A percentile compares a stretch with the other conserved stretches of the same genome.
These are phyloP conservation scores for Vipera latastei DNA, from an alignment of 2,797 vertebrate species.

Conservation along the genomic window DNA sequence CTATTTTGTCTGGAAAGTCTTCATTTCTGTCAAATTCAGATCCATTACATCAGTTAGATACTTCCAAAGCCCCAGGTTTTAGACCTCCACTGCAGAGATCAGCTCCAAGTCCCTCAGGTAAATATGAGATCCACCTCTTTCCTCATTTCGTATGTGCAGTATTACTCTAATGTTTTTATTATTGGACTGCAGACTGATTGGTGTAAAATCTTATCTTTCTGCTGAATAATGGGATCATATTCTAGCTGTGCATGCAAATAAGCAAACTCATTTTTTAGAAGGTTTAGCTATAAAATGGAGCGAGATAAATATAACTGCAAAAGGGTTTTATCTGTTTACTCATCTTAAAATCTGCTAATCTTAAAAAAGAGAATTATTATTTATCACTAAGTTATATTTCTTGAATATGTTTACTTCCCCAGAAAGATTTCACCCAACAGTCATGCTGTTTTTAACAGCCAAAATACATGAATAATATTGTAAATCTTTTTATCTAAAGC, in stretches of 20 bases:
- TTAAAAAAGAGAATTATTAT: background rate
- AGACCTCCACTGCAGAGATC: constrained; percentile 80
- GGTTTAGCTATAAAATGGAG: background rate
- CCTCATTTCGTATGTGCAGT: background rate
- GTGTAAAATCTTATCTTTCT: background rate
- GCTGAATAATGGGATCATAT: background rate
- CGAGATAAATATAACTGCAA: background rate
- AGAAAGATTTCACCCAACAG: background rate
- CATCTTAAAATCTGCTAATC: background rate
- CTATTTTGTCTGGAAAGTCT: constrained; percentile 76
- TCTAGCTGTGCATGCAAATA: background rate
- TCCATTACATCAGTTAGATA: constrained; percentile 77
- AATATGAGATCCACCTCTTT: constrained; percentile 8
- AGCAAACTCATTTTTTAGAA: background rate
- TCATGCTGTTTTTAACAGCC: background rate
- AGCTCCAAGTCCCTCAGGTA: constrained; percentile 79
- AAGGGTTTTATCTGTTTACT: background rate
- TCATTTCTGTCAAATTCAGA: constrained; percentile 81
- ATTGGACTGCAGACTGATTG: background rate
- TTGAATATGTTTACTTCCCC: background rate
- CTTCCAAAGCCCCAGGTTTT: constrained; percentile 84
- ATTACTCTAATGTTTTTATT: background rate
- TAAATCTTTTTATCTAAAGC: background rate
- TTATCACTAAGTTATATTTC: background rate
- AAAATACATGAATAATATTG: background rate